phyloP scores from a whole-genome alignment of 2,113 vertebrate species.

The rat (Rattus norvegicus) region DNA sequence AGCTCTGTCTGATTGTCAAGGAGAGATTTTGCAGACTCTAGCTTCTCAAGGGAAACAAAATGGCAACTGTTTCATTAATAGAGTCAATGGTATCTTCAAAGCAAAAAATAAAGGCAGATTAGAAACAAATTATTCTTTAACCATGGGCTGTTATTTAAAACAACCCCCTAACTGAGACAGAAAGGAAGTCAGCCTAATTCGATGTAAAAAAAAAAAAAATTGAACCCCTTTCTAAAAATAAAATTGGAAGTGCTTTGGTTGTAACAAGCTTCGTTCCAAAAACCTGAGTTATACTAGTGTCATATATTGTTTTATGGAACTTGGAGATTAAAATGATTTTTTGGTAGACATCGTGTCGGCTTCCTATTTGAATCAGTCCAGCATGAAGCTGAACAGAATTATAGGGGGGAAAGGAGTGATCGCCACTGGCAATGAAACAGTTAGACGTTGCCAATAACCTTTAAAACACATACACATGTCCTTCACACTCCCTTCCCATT shows the following conservation, averaged over 20 bases:
- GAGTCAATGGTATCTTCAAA: constrained; percentile 73
- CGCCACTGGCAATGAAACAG: constrained; percentile 64
- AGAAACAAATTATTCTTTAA: constrained; percentile 80
- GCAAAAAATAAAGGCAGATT: constrained; percentile 68
- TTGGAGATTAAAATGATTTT: constrained; percentile 69
- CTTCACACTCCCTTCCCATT: neutral
- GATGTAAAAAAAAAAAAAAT: constrained; percentile 74
- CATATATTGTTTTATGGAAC: constrained; percentile 77
- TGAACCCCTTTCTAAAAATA: constrained; percentile 78
- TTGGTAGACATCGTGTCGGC: constrained; percentile 61
- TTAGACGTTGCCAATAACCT: constrained; percentile 46
- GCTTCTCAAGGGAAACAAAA: constrained; percentile 63
- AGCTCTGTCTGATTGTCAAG: constrained; percentile 47
- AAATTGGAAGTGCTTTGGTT: constrained; percentile 66
- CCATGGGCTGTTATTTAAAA: constrained; percentile 68
- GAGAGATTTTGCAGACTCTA: constrained; percentile 54
- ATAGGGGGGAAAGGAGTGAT: constrained; percentile 23
- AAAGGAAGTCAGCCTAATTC: constrained; percentile 70
- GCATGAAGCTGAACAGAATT: constrained; percentile 55
- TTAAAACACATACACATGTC: constrained; percentile 6
- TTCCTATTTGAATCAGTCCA: constrained; percentile 65
- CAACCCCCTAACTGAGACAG: constrained; percentile 59
- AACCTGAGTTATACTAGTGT: constrained; percentile 72
- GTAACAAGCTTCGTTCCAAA: constrained; percentile 50
- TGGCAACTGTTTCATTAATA: constrained; percentile 73